phyloP scores from a whole-genome alignment of 2,113 vertebrate species.

The Catharus bicknelli region DNA sequence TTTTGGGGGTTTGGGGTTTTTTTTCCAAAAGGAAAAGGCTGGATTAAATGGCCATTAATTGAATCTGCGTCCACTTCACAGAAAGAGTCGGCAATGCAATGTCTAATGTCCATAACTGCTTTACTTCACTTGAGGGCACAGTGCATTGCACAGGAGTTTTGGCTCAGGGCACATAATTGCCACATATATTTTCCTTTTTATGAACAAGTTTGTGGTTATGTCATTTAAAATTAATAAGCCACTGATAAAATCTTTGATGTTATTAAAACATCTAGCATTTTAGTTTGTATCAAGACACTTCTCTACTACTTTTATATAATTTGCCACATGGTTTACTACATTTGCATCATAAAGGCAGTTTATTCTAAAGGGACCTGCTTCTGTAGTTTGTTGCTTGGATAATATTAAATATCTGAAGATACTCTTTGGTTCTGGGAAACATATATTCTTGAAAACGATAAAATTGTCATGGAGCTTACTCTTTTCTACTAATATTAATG shows the following conservation, averaged over 20 bases:
- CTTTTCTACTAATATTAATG: not conserved
- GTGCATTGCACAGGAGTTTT: not conserved
- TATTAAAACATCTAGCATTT: not conserved
- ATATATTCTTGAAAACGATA: not conserved
- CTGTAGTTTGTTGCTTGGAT: not conserved
- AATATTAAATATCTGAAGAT: not conserved
- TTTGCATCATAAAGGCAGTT: not conserved
- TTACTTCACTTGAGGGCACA: not conserved
- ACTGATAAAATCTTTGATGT: not conserved
- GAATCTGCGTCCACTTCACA: not conserved
- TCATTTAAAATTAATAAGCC: conserved; percentile 8
- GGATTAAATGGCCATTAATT: not conserved
- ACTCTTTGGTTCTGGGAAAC: not conserved
- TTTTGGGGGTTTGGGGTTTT: not conserved
- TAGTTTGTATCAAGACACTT: not conserved
- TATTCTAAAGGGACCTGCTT: not conserved
- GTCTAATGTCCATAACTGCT: not conserved
- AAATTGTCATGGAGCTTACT: not conserved
- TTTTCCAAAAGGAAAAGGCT: not conserved
- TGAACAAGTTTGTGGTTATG: not conserved
- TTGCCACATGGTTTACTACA: not conserved
- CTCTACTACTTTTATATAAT: not conserved
- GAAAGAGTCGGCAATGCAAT: not conserved
- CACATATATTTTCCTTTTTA: not conserved
- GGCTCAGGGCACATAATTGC: not conserved